Evolutionary conservation across 2,797 vertebrate genomes (phyloP), one percentile per base, ranked within the genome.

Genomic region (Eulemur rubriventer): DNA sequence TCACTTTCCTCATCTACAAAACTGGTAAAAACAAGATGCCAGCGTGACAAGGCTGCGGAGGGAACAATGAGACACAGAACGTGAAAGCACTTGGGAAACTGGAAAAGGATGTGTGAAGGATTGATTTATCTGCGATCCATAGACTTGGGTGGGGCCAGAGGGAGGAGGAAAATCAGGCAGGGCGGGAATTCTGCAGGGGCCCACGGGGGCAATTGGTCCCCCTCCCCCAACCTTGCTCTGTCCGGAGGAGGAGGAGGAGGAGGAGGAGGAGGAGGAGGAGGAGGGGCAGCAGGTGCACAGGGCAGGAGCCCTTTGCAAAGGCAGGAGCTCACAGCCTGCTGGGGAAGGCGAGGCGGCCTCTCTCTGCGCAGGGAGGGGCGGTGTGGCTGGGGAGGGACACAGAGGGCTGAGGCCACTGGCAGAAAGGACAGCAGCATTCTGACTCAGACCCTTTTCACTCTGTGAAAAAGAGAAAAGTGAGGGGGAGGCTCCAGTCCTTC

Each of bases 391-490:
- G 35, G 89, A 91, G 38, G 91, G 91, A 95, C 50, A 22, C 43
- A 52, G 90, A 81, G 61, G 72, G 35, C 55, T 2, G 48, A 90
- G 50, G 76, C 72, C 69, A 24, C 48, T 12, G 63, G 75, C 76
- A 6, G 1, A 41, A 48, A 76, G 57, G 75, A 89, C 1, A 43
- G 83, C 91, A 55, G 78, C 1, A 0, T 69, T 89, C 91, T 17
- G 55, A 81, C 9, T 79, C 55, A 78, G 81, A 61, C 55, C 6
- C 55, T 91, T 94, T 93, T 38, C 0, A 73, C 48, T 95, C 59
- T 24, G 22, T 61, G 59, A 59, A 83, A 78, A 46, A 50, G 81
- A 97, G 93, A 69, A 61, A 89, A 92, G 83, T 16, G 38, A 86
- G 57, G 81, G 43, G 86, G 91, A 85, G 94, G 16, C 0, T 69